phyloP scores from a whole-genome alignment of 2,888 invertebrate species.

The Xylota sylvarum region DNA sequence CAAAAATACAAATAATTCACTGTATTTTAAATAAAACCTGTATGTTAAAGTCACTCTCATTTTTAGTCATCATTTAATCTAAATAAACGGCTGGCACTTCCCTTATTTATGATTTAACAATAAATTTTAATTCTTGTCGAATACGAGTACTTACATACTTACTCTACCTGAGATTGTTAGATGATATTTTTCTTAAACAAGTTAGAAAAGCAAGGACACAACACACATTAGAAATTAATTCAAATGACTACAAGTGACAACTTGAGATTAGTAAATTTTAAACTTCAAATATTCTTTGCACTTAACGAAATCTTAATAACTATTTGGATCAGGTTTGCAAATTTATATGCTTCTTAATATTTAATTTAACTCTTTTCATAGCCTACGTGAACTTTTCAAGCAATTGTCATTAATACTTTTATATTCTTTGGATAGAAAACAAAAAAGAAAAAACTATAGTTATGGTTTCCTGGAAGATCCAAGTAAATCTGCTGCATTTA shows the following conservation, averaged over 20 bases:
- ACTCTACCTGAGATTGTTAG: too few relatives aligned
- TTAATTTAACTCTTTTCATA: too few relatives aligned
- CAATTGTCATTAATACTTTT: too few relatives aligned
- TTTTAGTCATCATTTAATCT: not conserved
- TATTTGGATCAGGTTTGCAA: not conserved
- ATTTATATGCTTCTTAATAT: not conserved
- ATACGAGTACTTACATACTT: too few relatives aligned
- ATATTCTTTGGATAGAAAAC: too few relatives aligned
- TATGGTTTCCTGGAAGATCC: too few relatives aligned
- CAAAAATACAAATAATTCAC: not conserved
- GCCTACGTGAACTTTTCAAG: too few relatives aligned
- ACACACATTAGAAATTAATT: not conserved
- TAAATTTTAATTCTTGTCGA: not conserved
- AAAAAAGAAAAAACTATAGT: too few relatives aligned
- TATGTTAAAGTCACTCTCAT: not conserved
- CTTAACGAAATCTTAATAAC: not conserved
- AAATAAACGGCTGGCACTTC: not conserved
- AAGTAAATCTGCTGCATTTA: too few relatives aligned
- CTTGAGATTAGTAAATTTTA: not conserved
- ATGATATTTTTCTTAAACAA: too few relatives aligned
- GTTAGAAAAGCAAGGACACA: too few relatives aligned
- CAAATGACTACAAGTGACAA: not conserved
- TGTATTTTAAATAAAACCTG: not conserved
- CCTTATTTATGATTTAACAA: not conserved
- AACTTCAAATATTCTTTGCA: not conserved